Evolutionary conservation across 2,888 invertebrate genomes (phyloP), one percentile per base, ranked within the genome.

Genomic region (Melanostoma mellinum): DNA sequence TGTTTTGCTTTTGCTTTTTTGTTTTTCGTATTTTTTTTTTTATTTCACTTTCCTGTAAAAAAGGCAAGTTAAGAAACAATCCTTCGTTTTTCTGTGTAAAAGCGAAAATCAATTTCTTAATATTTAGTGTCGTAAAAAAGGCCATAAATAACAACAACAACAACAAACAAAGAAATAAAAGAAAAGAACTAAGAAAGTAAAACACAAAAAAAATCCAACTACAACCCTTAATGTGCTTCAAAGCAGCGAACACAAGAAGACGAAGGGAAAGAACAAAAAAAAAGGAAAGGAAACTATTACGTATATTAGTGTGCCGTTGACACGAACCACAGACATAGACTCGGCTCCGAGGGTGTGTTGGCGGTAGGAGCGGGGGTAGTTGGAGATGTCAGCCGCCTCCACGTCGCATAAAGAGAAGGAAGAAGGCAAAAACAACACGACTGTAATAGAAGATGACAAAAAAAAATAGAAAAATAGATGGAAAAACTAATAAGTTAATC

Each of bases 271-370:
- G 48, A 2, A n/a, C 58, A 52, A 46, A 40, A 58, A 58, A 42
- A 42, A 35, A 60, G 72, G 68, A 68, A 60, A 77, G 72, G 72
- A 82, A 82, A 82, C 77, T 82, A 82, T 77, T 72, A 77, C 61
- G 81, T 76, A 67, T 68, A 76, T 76, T 81, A 81, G 81, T 72
- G 72, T 73, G 81, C 72, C 72, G 77, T 77, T 82, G 68, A 77
- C 73, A 77, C 82, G 77, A 82, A 77, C 52, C 61, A 69, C 50
- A 68, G 61, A 44, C 69, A 65, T 48, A 56, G 42, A 36, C 67
- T 44, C n/a, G 5, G 35, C 2, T 38, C 38, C 2, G 36, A 4
- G 63, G 38, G 32, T 63, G 30, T 32, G 30, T 2, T 33, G 33
- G n/a, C 42, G 10, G 20, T 20, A 20, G 20, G 20, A 20, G 20